phyloP scores from a whole-genome alignment of 2,797 vertebrate species.

The Hafferia zeledoni region DNA sequence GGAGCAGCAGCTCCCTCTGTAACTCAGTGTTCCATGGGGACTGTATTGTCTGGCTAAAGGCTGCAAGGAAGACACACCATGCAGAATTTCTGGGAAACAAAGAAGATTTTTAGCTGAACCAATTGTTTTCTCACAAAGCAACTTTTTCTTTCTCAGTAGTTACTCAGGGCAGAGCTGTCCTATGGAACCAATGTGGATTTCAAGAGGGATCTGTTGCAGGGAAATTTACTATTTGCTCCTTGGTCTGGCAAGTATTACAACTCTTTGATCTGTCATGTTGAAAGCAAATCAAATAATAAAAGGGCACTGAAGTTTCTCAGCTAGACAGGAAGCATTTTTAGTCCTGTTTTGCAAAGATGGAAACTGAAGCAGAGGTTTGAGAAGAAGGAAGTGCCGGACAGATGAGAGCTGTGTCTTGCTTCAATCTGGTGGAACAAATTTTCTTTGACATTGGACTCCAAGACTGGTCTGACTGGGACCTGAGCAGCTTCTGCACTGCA shows the following conservation, averaged over 20 bases:
- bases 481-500: neutral
- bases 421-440: neutral
- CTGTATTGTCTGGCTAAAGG: neutral
- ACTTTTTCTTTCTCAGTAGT: neutral
- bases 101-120: neutral
- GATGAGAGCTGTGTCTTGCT: neutral
- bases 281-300: neutral
- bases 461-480: neutral
- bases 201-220: neutral
- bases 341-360: neutral
- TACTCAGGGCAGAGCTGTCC: neutral
- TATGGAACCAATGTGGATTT: conserved; percentile 21
- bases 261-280: neutral
- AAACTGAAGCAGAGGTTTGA: neutral
- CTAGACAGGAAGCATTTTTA: neutral
- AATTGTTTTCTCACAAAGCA: conserved; percentile 41
- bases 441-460: neutral
- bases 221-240: conserved; percentile 52
- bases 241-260: neutral
- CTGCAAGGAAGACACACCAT: neutral
- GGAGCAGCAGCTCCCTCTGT: neutral
- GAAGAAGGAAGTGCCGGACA: neutral
- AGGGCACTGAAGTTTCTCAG: neutral
- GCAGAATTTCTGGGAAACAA: neutral
- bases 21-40: neutral